These are phyloP conservation scores for Hepsetus odoe DNA, from an alignment of 2,113 vertebrate species.

Conservation along the genomic window DNA sequence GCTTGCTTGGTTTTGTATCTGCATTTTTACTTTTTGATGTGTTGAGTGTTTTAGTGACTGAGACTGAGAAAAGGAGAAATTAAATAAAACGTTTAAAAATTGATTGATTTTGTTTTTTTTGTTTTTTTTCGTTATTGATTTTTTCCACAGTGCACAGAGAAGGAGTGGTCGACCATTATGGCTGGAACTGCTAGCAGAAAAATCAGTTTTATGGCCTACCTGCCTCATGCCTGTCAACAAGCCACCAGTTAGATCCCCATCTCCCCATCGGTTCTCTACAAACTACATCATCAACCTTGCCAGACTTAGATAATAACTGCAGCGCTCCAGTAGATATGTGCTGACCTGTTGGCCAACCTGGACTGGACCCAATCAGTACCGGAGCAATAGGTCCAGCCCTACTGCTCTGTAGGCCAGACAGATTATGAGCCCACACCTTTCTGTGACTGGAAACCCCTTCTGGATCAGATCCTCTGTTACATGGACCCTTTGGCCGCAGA, in stretches of 20 bases:
- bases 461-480: constrained; percentile 26
- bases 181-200: background rate
- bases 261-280: background rate
- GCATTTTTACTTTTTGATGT: too few species aligned
- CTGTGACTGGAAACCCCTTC: background rate
- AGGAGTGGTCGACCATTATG: background rate
- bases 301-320: constrained; percentile 1
- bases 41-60: too few species aligned
- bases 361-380: background rate
- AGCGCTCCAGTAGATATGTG: background rate
- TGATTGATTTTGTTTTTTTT: too few species aligned
- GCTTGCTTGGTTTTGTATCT: too few species aligned
- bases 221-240: background rate
- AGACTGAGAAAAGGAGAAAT: too few species aligned
- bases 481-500: background rate
- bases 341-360: constrained; percentile 9
- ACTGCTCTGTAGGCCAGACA: constrained; percentile 1
- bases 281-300: background rate
- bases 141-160: background rate
- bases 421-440: background rate
- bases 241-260: background rate
- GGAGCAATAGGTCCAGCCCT: background rate
- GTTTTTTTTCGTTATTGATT: background rate
- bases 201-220: background rate
- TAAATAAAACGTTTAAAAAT: too few species aligned